Conservation (phyloP, 2,113 vertebrate species). For the Petrocephalus zakoni region DNA sequence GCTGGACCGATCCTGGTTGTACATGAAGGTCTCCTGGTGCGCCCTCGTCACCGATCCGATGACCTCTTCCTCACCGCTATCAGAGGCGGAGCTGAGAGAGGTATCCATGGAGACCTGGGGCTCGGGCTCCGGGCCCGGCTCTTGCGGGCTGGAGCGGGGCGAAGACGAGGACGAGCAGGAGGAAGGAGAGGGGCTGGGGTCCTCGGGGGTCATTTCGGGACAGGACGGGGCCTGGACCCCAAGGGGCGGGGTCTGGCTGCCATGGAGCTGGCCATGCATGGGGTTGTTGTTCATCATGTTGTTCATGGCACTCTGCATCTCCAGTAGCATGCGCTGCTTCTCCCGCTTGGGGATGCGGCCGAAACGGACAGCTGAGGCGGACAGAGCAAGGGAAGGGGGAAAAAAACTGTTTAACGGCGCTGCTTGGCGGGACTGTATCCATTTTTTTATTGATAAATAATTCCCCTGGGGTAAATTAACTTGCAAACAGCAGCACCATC, state of each 20-base stretch:
- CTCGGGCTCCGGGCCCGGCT: conserved; percentile 39
- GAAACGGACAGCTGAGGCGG: conserved; percentile 81
- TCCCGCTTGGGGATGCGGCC: conserved; percentile 94
- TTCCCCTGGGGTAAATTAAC: background rate
- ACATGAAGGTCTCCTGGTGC: conserved; percentile 88
- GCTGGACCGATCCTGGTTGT: conserved; percentile 76
- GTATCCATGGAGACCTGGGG: conserved; percentile 51
- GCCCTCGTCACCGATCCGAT: conserved; percentile 79
- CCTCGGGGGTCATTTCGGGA: conserved; percentile 44
- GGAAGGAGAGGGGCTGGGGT: conserved; percentile 49
- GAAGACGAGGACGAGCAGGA: conserved; percentile 46
- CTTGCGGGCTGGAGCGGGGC: conserved; percentile 34
- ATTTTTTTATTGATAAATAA: background rate
- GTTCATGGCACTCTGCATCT: conserved; percentile 97
- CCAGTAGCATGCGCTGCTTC: conserved; percentile 92
- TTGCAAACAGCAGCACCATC: background rate
- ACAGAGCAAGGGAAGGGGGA: background rate
- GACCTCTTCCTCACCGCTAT: conserved; percentile 82
- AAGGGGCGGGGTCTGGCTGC: conserved; percentile 32
- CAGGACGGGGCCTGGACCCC: conserved; percentile 25
- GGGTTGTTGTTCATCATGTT: conserved; percentile 82
- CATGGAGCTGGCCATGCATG: conserved; percentile 38
- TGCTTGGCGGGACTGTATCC: background rate
- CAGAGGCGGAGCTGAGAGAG: conserved; percentile 53
- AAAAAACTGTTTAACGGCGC: background rate